Percentiles rank a stretch among this genome's conserved stretches.
phyloP scores from a whole-genome alignment of 1,140 invertebrate genomes.

The Drosophila miranda region DNA sequence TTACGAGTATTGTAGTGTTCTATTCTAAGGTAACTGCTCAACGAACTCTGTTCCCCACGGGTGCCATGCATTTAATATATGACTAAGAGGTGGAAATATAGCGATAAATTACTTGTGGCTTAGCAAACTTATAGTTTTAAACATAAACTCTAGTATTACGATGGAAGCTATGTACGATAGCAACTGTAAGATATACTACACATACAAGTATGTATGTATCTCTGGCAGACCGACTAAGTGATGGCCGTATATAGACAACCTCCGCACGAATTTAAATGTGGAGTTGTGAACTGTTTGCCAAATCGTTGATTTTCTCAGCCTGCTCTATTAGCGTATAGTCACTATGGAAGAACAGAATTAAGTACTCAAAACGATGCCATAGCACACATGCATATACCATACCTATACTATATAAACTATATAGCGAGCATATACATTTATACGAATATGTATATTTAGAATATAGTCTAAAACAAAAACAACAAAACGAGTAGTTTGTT shows the following conservation, averaged over 20 bases:
- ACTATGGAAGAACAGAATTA: constrained; percentile 37
- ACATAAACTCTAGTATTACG: constrained; percentile 62
- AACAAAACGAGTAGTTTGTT: constrained; percentile 72
- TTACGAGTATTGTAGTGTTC: constrained; percentile 36
- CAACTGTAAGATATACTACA: constrained; percentile 31
- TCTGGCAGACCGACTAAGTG: constrained; percentile 25
- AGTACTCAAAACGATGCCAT: constrained; percentile 38
- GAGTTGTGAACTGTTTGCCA: constrained; percentile 71
- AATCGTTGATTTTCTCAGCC: constrained; percentile 73
- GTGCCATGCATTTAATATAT: constrained; percentile 77
- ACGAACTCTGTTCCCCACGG: constrained; percentile 77
- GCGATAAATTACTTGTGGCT: constrained; percentile 70
- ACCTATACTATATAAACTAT: constrained; percentile 29
- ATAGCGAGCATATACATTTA: constrained; percentile 35
- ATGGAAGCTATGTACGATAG: constrained; percentile 39
- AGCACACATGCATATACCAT: constrained; percentile 30
- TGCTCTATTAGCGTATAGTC: constrained; percentile 67
- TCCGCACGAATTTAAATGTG: neutral
- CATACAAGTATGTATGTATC: neutral
- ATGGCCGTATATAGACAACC: constrained; percentile 14
- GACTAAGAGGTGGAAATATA: constrained; percentile 42
- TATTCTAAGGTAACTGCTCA: constrained; percentile 58
- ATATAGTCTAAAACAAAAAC: constrained; percentile 48
- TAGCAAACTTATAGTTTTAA: constrained; percentile 81
- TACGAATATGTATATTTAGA: constrained; percentile 35